These are phyloP conservation scores for Rana temporaria DNA, from an alignment of 2,113 vertebrate species.

Conservation along the genomic window DNA sequence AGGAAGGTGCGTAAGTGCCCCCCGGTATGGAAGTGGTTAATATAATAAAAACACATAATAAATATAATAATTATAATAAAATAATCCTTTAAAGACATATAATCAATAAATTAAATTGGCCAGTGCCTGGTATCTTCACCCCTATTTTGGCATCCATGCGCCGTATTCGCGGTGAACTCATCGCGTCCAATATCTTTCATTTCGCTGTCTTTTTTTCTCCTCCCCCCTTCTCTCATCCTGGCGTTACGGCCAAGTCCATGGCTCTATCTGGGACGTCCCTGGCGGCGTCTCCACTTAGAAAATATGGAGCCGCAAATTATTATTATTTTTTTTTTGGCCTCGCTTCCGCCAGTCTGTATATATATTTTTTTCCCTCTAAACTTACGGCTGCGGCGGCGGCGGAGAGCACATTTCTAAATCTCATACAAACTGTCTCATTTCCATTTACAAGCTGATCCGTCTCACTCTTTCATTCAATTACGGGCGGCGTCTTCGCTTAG, in stretches of 20 bases:
- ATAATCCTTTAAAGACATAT: no score
- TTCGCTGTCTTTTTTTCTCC: constrained; percentile 15
- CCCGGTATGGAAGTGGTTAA: no score
- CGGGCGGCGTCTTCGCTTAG: not conserved
- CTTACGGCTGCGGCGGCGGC: constrained; percentile 4
- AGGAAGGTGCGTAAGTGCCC: no score
- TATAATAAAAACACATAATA: no score
- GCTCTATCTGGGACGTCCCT: not conserved
- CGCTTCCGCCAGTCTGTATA: constrained; percentile 14
- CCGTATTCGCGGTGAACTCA: not conserved
- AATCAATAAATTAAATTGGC: not conserved
- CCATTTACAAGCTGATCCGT: constrained; percentile 11
- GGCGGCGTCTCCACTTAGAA: not conserved
- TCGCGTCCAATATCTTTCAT: constrained; percentile 22
- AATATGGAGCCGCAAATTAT: constrained; percentile 34
- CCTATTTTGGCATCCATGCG: not conserved
- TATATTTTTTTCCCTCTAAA: not conserved
- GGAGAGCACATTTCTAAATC: not conserved
- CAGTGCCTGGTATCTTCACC: not conserved
- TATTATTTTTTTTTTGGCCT: not conserved
- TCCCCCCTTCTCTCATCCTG: constrained; percentile 5
- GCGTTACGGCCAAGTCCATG: not conserved
- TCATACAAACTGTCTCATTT: not conserved
- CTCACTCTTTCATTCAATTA: constrained; percentile 1
- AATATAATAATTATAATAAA: no score